phyloP scores from a whole-genome alignment of 2,888 invertebrate genomes.

The Allygus modestus region DNA sequence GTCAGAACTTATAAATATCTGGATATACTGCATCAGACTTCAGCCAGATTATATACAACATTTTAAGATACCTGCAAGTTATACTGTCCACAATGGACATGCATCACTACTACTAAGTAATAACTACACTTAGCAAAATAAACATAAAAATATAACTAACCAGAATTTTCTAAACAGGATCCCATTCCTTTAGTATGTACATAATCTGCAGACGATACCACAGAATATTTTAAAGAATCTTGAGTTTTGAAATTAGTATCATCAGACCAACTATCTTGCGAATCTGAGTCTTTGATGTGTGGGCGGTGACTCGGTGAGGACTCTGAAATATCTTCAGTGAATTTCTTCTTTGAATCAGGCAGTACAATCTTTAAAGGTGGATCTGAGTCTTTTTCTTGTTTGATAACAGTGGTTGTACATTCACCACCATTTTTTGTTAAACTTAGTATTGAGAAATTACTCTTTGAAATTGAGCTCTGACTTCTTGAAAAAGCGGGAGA shows the following conservation, averaged over 20 bases:
- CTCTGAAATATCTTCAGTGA: no score
- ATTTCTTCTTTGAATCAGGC: no score
- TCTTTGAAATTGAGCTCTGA: not conserved
- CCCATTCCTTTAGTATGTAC: not conserved
- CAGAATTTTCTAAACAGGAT: not conserved
- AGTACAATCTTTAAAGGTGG: not conserved
- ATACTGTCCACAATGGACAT: no score
- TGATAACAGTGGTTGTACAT: not conserved
- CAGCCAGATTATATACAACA: no score
- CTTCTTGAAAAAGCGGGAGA: not conserved
- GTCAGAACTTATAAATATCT: no score
- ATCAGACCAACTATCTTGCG: not conserved
- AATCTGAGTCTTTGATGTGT: no score
- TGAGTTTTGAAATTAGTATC: not conserved
- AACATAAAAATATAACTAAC: not conserved
- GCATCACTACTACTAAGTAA: no score
- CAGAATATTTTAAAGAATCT: not conserved
- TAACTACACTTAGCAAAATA: no score
- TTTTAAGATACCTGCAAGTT: no score
- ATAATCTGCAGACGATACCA: not conserved
- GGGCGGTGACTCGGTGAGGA: no score
- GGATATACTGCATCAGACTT: no score
- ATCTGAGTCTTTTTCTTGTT: not conserved
- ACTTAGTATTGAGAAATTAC: not conserved
- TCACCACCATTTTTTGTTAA: not conserved